These are phyloP conservation scores for Corythaixoides concolor DNA, from an alignment of 2,113 vertebrate species.

Conservation along the genomic window DNA sequence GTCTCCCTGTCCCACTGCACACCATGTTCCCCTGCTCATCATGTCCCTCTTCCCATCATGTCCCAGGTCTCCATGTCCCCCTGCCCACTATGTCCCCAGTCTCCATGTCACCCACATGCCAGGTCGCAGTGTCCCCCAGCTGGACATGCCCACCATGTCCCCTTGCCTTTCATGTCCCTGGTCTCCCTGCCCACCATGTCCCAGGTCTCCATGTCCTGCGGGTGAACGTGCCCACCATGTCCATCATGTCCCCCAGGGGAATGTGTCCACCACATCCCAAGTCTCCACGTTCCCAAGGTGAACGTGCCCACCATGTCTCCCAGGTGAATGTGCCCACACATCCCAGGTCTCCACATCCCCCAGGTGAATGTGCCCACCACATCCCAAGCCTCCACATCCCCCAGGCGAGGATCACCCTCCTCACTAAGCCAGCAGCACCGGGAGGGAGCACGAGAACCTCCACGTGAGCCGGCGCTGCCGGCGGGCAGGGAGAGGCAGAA, in stretches of 20 bases:
- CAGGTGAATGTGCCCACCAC: background rate
- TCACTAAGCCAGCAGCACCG: too few species aligned
- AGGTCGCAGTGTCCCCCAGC: background rate
- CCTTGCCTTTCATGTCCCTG: background rate
- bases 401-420: too few species aligned
- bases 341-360: too few species aligned
- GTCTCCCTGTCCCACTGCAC: too few species aligned
- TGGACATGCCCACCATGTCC: background rate
- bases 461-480: too few species aligned
- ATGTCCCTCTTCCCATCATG: fast-evolving
- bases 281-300: background rate
- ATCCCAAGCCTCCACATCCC: too few species aligned
- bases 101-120: background rate
- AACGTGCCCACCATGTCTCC: background rate
- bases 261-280: background rate
- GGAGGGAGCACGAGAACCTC: too few species aligned
- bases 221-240: background rate
- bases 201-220: background rate
- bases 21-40: too few species aligned
- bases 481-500: conserved; percentile 44
- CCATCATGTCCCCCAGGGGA: background rate
- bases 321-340: too few species aligned
- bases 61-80: background rate
- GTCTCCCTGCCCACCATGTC: background rate
- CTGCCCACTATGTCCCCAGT: background rate